Base-by-base conservation (phyloP, 1,140 invertebrate genomes). In the Phymastichus coffea region DNA sequence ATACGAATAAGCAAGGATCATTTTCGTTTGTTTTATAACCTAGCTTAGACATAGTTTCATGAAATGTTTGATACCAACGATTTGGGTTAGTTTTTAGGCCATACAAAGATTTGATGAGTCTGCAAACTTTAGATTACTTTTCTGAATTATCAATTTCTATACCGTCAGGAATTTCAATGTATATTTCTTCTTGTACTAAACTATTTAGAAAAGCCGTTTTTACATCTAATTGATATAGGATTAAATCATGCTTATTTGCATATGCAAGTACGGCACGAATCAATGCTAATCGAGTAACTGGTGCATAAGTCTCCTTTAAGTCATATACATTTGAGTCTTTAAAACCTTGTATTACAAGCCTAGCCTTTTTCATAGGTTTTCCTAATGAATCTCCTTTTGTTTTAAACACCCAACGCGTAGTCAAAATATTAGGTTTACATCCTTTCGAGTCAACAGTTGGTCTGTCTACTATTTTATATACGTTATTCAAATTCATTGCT, bases 171-270 rank as follows among this genome's bases (percentile, higher is more conserved):
- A 71, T 68, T 44, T 73, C 41, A 70, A 75, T 71, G 59, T 63
- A 78, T 15, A 78, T 65, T 22, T 58, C 63, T 58, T 79, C 71
- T 35, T 69, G 63, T 46, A 78, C 47, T 12, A 62, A 57, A 48
- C 70, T 70, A 67, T 80, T 70, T 41, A 75, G 53, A 61, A 76
- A 80, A 17, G 76, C 75, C 43, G 77, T 74, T 57, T 67, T 67
- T 2, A 77, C 73, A 67, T 80, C 80, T 43, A 78, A 64, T 54
- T 78, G 75, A 7, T 47, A 19, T 6, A 72, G 47, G 4, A 68
- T 15, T 25, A 68, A 57, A 20, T 66, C 57, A 25, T 55, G 41
- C 33, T 57, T 57, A 41, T 63, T 63, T 3, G 47, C 53, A 3
- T 57, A 41, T 1, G 55, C 54, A 2, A 63, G 25, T 3, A 40